Base-by-base conservation (phyloP, 30 jellyfish, hydroid and myxozoan genomes). In the Calvadosia cruxmelitensis region DNA sequence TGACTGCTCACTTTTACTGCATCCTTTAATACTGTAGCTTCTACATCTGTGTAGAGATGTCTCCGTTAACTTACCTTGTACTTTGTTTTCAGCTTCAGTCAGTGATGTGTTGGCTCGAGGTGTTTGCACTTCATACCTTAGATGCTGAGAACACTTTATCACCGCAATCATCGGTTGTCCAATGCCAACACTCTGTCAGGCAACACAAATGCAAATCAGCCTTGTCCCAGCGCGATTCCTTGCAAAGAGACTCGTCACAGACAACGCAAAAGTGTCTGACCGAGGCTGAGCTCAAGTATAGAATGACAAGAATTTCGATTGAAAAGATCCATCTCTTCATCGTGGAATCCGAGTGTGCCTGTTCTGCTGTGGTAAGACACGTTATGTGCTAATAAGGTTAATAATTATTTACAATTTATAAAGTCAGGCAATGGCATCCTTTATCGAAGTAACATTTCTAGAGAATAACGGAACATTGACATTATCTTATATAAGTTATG, bases 281-380 rank as follows among this genome's bases (percentile, higher is more conserved):
- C 7, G 96, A 87, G 75, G 92, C 79, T 71, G 93, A 74, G 26
- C 67, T 87, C 51, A 87, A 87, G 52, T 87, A 80, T 80, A 80
- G 71, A 64, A 87, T 87, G 96, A 52, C 85, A 31, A 76, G 96
- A 52, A 52, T 87, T 32, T 80, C 96, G 24, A 28, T 87, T 20
- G 96, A 87, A 67, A 31, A 70, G 20, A 70, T 87, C 16, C 69
- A 87, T 75, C 31, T 87, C 68, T 87, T 67, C 32, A 20, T 87
- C 30, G 94, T 76, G 29, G 96, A 84, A 66, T 73, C 84, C 2
- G 94, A 87, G 52, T 79, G 94, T 53, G 96, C 96, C 27, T 87
- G 94, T 32, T 72, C 74, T 53, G 49, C 80, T 48, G 75, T 53
- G 94, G 96, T 87, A 74, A 27, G 27, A 48, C n/a, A 48, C n/a